Base-by-base conservation (phyloP, 2,797 vertebrate genomes). In the Poeciliopsis presidionis region DNA sequence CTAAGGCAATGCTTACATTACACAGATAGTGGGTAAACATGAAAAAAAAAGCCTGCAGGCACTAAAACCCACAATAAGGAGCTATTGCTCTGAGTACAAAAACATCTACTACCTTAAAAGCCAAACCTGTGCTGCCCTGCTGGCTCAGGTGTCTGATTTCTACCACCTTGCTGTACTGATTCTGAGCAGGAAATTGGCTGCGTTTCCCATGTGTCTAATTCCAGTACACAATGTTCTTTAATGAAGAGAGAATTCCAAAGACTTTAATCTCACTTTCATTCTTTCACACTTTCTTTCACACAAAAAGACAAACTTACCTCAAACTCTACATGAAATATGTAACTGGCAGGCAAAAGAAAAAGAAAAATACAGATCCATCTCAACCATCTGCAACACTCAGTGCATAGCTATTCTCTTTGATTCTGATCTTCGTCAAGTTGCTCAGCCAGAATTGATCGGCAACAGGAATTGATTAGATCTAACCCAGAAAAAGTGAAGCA, bases 381-480 rank as follows among this genome's bases (percentile, higher is more conserved):
- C 22, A 75, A 59, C 70, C 46, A n/a, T 30, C 59, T 39, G 81
- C 16, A 71, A 28, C 72, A 71, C 77, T 28, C 14, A 12, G 11
- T 74, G 49, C 69, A 83, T 84, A 84, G 75, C 65, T 67, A 78
- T 86, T 89, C 78, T 76, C 78, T 90, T 87, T 90, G 86, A 87
- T 89, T 84, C 73, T 22, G 77, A 33, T 87, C 85, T 79, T 81
- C 71, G 75, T 87, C 57, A 80, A 88, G 84, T 79, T 86, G 49
- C 83, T 81, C 74, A 75, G 81, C 70, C 49, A 85, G 81, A 90
- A 92, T 90, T 88, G 87, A 92, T 90, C 87, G 81, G 82, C 82
- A 85, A 75, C 77, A 82, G 57, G 80, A 83, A 93, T 91, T 90
- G 86, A 94, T 90, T 84, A 59, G 70, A 85, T 89, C 73, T 87